phyloP scores from a whole-genome alignment of 92 coral and sea anemone species.

The Bergia sp. region DNA sequence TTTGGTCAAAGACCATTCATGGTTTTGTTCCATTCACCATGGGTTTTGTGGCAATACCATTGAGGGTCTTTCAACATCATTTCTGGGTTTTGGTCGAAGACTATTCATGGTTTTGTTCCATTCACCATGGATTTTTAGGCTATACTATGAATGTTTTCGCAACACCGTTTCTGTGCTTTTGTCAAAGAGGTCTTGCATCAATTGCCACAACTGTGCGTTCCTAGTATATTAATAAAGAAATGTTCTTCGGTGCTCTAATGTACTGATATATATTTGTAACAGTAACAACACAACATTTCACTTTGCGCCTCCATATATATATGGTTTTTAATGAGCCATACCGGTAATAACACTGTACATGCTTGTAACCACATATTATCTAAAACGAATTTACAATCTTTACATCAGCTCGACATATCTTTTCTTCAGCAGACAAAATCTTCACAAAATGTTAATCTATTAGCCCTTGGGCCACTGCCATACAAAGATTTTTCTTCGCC shows the following conservation, averaged over 20 bases:
- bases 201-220: background rate
- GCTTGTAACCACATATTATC: background rate
- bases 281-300: background rate
- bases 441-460: background rate
- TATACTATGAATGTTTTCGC: background rate
- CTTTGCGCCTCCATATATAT: background rate
- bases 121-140: background rate
- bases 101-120: background rate
- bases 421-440: background rate
- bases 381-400: conserved; percentile 3
- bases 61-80: background rate
- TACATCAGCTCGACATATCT: conserved; percentile 12
- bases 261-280: background rate
- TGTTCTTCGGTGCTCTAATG: background rate
- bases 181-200: background rate
- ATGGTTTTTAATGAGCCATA: background rate
- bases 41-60: background rate
- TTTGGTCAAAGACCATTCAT: conserved; percentile 3
- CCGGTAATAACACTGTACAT: too few relatives aligned
- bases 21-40: background rate
- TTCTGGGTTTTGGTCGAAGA: background rate
- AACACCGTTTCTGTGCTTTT: background rate
- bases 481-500: conserved; percentile 3
- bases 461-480: background rate
- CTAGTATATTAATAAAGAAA: background rate